These are phyloP conservation scores for Rhagoletis zephyria DNA, from an alignment of 1,140 invertebrate species.

Conservation along the genomic window DNA sequence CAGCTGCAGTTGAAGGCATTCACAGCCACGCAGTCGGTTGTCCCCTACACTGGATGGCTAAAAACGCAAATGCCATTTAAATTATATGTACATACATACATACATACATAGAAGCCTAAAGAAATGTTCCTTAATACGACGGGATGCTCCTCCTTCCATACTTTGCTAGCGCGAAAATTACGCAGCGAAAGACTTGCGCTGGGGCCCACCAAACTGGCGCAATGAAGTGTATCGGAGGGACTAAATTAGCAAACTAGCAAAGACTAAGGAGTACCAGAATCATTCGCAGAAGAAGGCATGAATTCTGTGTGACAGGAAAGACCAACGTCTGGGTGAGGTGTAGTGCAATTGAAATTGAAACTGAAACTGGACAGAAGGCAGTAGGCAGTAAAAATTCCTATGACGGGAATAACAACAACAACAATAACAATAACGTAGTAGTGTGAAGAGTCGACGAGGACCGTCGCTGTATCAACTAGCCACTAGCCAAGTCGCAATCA, in stretches of 20 bases:
- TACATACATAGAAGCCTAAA: too few relatives aligned
- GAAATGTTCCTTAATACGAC: too few relatives aligned
- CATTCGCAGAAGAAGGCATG: background rate
- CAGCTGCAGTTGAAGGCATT: conserved; percentile 20
- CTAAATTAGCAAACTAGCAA: conserved; percentile 15
- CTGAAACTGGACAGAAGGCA: background rate
- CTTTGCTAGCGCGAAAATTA: background rate
- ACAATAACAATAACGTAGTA: too few relatives aligned
- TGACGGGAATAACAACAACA: background rate
- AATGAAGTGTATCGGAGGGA: conserved; percentile 10
- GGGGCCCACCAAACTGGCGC: conserved; percentile 12
- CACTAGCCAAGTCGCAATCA: background rate
- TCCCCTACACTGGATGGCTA: background rate
- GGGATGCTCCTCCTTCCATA: too few relatives aligned
- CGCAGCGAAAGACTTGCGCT: background rate
- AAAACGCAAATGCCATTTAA: conserved; percentile 33
- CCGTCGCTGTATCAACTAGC: background rate
- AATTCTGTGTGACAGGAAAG: background rate
- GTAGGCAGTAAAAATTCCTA: background rate
- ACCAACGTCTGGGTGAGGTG: background rate
- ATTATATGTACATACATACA: background rate
- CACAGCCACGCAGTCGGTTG: background rate
- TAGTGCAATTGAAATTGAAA: background rate
- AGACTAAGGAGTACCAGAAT: background rate
- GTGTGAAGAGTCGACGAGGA: background rate